Percentiles rank a stretch among this genome's conserved stretches.
These are phyloP conservation scores for Percopsis omiscomaycus DNA, from an alignment of 2,797 vertebrate genomes.

Conservation along the genomic window DNA sequence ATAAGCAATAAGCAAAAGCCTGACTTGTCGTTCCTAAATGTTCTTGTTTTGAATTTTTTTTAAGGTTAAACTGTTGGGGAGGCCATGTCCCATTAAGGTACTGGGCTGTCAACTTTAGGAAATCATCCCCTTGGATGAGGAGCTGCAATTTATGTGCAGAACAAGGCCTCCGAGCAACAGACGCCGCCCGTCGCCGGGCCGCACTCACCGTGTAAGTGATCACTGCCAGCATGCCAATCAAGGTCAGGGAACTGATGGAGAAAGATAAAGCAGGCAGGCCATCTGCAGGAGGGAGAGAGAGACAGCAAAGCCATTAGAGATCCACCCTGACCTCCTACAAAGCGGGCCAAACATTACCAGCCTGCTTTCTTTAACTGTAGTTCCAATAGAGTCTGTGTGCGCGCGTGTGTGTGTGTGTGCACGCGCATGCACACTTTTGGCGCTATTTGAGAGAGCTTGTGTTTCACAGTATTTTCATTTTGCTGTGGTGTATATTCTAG, in stretches of 20 bases:
- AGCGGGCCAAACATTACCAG: slow-evolving; percentile 21
- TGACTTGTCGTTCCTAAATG: slow-evolving; percentile 4
- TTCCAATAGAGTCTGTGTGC: slow-evolving; percentile 25
- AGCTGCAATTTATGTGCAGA: slow-evolving; percentile 34
- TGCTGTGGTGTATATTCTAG: background rate
- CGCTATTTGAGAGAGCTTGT: too few relatives aligned
- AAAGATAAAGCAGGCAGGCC: slow-evolving; percentile 92
- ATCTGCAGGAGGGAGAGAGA: slow-evolving; percentile 74
- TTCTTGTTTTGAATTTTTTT: background rate
- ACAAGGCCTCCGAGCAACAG: slow-evolving; percentile 38
- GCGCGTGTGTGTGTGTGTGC: background rate
- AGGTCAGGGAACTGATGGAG: slow-evolving; percentile 96
- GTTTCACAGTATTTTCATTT: background rate
- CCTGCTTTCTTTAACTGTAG: slow-evolving; percentile 8
- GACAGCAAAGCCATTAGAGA: slow-evolving; percentile 42
- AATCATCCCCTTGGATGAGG: slow-evolving; percentile 23
- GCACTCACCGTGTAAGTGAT: slow-evolving; percentile 98
- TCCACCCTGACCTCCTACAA: slow-evolving; percentile 23
- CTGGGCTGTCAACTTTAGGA: slow-evolving; percentile 25
- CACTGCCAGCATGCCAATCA: slow-evolving; percentile 98
- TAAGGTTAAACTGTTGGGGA: background rate
- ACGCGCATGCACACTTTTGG: too few relatives aligned
- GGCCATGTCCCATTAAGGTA: slow-evolving; percentile 25
- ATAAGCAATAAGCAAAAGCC: background rate
- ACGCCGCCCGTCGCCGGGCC: slow-evolving; percentile 41